Percentiles rank a stretch among this genome's conserved stretches.
phyloP scores from a whole-genome alignment of 1,140 invertebrate genomes.

The Tetragonula clypearis region DNA sequence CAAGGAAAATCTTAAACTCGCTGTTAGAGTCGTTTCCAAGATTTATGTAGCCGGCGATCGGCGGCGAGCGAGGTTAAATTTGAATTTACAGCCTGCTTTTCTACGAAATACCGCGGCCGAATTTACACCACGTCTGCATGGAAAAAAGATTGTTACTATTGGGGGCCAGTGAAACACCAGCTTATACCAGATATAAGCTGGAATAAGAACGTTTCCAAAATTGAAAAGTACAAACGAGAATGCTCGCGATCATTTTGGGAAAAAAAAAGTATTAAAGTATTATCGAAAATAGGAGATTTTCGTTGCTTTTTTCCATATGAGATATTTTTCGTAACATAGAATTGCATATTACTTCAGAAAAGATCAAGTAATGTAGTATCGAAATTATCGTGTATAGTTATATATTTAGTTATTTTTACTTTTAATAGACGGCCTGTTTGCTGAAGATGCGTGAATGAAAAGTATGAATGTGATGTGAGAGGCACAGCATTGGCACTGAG shows the following conservation, averaged over 20 bases:
- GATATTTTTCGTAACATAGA: too few species aligned
- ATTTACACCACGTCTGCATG: conserved; percentile 12
- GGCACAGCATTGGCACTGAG: too few species aligned
- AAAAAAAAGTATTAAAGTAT: neutral
- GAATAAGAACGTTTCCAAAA: neutral
- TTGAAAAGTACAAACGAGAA: neutral
- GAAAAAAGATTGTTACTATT: conserved; percentile 28
- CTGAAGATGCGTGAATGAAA: too few species aligned
- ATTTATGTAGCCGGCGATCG: conserved; percentile 33
- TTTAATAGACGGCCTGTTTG: too few species aligned
- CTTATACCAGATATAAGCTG: neutral
- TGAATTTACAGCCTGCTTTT: conserved; percentile 26
- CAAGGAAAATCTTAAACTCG: conserved; percentile 15
- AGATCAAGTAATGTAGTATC: too few species aligned
- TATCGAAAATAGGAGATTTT: neutral
- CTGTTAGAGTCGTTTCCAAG: neutral
- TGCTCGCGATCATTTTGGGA: neutral
- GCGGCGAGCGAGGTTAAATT: conserved; percentile 22
- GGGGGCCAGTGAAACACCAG: neutral
- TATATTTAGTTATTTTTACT: too few species aligned
- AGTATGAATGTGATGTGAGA: too few species aligned
- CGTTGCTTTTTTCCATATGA: too few species aligned
- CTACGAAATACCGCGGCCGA: conserved; percentile 11
- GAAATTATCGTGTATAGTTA: too few species aligned
- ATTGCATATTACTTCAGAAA: neutral